Conservation (phyloP, 2,888 invertebrate species). For the Tachina fera region DNA sequence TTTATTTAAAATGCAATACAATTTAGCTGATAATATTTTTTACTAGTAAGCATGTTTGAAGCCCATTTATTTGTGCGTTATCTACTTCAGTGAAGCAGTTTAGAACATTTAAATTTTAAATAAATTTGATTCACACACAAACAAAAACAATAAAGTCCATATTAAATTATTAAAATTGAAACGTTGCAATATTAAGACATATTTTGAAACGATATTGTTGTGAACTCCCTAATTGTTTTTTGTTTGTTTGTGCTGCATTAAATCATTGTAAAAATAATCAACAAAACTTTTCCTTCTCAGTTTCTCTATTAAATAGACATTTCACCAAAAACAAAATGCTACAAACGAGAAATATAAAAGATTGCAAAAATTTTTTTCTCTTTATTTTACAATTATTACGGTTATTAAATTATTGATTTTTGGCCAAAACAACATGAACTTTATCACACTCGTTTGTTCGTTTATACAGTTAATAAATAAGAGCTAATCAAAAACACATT, state of each 20-base stretch:
- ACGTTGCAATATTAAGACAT: too few species aligned
- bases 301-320: slow-evolving; percentile 26
- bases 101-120: too few species aligned
- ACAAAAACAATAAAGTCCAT: too few species aligned
- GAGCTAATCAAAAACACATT: slow-evolving; percentile 66
- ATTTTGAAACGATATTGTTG: too few species aligned
- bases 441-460: background rate
- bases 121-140: too few species aligned
- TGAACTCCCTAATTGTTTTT: background rate
- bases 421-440: slow-evolving; percentile 46
- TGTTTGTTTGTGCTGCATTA: background rate
- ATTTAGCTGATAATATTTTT: too few species aligned
- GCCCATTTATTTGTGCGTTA: too few species aligned
- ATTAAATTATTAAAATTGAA: too few species aligned
- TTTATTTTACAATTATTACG: slow-evolving; percentile 49
- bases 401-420: slow-evolving; percentile 62
- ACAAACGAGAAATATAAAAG: slow-evolving; percentile 16
- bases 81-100: too few species aligned
- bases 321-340: slow-evolving; percentile 1
- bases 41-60: too few species aligned
- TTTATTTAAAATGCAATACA: too few species aligned
- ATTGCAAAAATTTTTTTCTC: slow-evolving; percentile 33
- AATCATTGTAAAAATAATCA: background rate
- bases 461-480: background rate
- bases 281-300: background rate